Evolutionary conservation across 2,113 vertebrate genomes (phyloP), one percentile per base, ranked within the genome.

Genomic region (Sebastes schlegelii): DNA sequence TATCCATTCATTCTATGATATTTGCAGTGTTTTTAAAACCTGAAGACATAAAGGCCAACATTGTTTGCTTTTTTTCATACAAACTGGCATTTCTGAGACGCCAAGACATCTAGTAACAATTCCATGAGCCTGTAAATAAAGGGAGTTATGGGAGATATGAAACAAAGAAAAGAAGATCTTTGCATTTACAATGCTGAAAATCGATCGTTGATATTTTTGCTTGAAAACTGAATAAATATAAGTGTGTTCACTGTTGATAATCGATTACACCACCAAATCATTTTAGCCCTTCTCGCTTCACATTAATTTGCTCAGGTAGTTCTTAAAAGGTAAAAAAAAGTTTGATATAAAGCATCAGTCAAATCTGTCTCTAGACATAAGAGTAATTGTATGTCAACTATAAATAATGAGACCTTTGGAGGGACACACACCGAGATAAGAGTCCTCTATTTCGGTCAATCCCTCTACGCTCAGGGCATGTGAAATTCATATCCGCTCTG

Each of bases 401-500:
- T 74, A 63, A 83, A 51, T 66, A 69, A 70, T 21, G 21, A 60
- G 58, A 45, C 54, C 60, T 88, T 64, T 61, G 49, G 74, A 84
- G 70, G 82, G 83, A 86, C 65, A 82, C 89, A 79, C 51, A 61
- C 76, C 77, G 84, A 91, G 86, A 90, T 85, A 91, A 84, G 70
- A 86, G 82, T 69, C 72, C 40, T 82, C 34, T 34, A 34, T 34
- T 34, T 34, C 34, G 34, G 34, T 21, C 58, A 12, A n/a, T 2
- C 57, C 21, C 74, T 87, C 82, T 82, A 4, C 67, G 54, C 65
- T 77, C 51, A 1, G 74, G 58, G 49, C 63, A 68, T 65, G 63
- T 84, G 74, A 84, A 81, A 85, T 84, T 76, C 83, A 79, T 74
- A 80, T 88, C 77, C 23, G 2, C 72, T 51, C 76, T 54, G 77